phyloP scores from a whole-genome alignment of 1,140 invertebrate genomes.

The Drosophila punjabiensis region DNA sequence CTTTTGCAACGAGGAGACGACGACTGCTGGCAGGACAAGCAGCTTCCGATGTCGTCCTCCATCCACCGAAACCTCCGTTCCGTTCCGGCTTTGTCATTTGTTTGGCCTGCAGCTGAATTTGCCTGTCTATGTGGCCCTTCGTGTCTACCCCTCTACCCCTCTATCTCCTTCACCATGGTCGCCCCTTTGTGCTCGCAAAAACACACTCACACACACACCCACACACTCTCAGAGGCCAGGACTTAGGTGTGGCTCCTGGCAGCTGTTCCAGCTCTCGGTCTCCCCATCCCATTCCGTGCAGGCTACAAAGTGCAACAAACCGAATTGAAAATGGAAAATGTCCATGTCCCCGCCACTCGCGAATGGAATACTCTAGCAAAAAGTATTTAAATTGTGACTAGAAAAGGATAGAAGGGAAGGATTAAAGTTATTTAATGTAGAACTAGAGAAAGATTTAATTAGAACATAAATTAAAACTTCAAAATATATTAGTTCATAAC shows the following conservation, averaged over 20 bases:
- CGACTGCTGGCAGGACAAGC: conserved; percentile 73
- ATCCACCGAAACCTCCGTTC: conserved; percentile 25
- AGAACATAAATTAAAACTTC: neutral
- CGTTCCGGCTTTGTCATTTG: conserved; percentile 75
- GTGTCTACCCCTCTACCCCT: neutral
- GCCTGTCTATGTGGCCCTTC: conserved; percentile 57
- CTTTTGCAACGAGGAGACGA: conserved; percentile 60
- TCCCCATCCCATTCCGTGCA: conserved; percentile 6
- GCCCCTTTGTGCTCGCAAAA: conserved; percentile 28
- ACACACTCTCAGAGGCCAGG: conserved; percentile 31
- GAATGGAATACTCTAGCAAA: conserved; percentile 20
- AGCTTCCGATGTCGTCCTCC: conserved; percentile 66
- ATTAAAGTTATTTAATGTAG: neutral
- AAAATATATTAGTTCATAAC: neutral
- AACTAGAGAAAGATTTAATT: neutral
- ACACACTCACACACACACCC: conserved; percentile 20
- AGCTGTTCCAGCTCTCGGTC: conserved; percentile 61
- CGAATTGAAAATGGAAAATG: conserved; percentile 72
- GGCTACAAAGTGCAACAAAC: conserved; percentile 80
- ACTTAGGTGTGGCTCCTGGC: conserved; percentile 79
- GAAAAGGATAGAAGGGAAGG: neutral
- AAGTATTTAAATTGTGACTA: neutral
- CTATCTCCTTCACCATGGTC: conserved; percentile 24
- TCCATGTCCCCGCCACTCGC: conserved; percentile 22
- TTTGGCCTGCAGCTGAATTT: conserved; percentile 83